These are phyloP conservation scores for Anthoptus insignis DNA, from an alignment of 2,888 invertebrate genomes.

Conservation along the genomic window DNA sequence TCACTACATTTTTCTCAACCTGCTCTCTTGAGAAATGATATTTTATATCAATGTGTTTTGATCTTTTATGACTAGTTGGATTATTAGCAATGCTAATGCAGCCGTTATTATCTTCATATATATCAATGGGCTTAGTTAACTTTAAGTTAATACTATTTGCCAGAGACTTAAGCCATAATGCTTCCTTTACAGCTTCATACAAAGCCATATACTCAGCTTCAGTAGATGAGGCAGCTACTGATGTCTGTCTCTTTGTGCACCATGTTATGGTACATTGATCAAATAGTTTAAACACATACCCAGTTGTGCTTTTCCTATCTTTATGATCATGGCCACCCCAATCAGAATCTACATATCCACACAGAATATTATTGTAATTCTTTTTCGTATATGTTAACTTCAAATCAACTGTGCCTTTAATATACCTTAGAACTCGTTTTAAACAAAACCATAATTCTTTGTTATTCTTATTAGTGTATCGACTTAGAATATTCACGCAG, in stretches of 20 bases:
- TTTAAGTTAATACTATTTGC: conserved; percentile 47
- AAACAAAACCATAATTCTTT: conserved; percentile 47
- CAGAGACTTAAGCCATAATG: conserved; percentile 55
- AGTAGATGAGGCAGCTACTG: conserved; percentile 46
- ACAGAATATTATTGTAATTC: no score
- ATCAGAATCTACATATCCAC: conserved; percentile 51
- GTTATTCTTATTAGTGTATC: no score
- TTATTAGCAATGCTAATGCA: conserved; percentile 57
- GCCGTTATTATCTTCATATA: conserved; percentile 58
- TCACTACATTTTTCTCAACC: conserved; percentile 44
- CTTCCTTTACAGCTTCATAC: conserved; percentile 53
- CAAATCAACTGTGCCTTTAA: conserved; percentile 52
- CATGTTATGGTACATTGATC: conserved; percentile 42
- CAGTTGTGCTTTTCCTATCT: conserved; percentile 46
- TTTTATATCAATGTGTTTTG: conserved; percentile 59
- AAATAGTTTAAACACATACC: conserved; percentile 48
- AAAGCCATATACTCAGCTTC: conserved; percentile 47
- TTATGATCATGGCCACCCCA: conserved; percentile 46
- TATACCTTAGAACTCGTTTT: conserved; percentile 52
- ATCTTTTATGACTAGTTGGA: conserved; percentile 50
- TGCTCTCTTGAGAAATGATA: conserved; percentile 45
- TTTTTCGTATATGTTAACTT: conserved; percentile 53
- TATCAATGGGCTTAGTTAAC: conserved; percentile 40
- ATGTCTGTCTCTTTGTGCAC: conserved; percentile 40
- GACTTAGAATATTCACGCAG: no score